These are phyloP conservation scores for Symphodus melops DNA, from an alignment of 2,113 vertebrate species.

Conservation along the genomic window DNA sequence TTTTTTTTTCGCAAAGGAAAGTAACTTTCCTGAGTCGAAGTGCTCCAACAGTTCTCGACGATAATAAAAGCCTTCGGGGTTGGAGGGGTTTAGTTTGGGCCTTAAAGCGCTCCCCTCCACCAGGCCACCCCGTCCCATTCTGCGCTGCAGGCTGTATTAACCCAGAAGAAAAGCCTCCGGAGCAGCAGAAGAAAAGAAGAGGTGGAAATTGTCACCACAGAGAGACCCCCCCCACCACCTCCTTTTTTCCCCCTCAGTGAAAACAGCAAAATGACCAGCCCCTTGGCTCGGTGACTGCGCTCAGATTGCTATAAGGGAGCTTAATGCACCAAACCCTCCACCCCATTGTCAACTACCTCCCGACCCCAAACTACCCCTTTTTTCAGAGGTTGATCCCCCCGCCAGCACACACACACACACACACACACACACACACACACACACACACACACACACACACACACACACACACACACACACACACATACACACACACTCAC, in stretches of 20 bases:
- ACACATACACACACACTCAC: slow-evolving; percentile 27
- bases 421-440: slow-evolving; percentile 52
- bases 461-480: slow-evolving; percentile 55
- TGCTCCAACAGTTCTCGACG: slow-evolving; percentile 53
- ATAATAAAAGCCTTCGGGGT: slow-evolving; percentile 59
- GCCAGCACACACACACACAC: slow-evolving; percentile 46
- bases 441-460: slow-evolving; percentile 21
- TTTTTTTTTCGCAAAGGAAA: background rate
- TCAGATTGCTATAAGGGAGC: slow-evolving; percentile 80
- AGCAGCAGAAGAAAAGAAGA: slow-evolving; percentile 68
- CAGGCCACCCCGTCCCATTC: slow-evolving; percentile 75
- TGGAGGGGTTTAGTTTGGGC: slow-evolving; percentile 68
- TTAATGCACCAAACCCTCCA: slow-evolving; percentile 88
- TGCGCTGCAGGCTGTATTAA: slow-evolving; percentile 81
- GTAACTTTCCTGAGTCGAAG: slow-evolving; percentile 48
- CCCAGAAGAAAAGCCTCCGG: slow-evolving; percentile 71
- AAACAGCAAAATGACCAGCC: slow-evolving; percentile 87
- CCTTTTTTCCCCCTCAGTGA: slow-evolving; percentile 61
- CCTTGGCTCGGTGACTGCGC: slow-evolving; percentile 80
- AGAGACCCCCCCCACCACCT: slow-evolving; percentile 56
- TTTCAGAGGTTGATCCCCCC: slow-evolving; percentile 5
- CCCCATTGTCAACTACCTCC: slow-evolving; percentile 86
- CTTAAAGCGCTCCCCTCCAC: slow-evolving; percentile 83
- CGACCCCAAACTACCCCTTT: slow-evolving; percentile 70
- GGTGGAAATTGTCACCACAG: slow-evolving; percentile 84